Percentiles rank a stretch among this genome's conserved stretches.
These are phyloP conservation scores for Gadus chalcogrammus DNA, from an alignment of 2,113 vertebrate genomes.

Conservation along the genomic window DNA sequence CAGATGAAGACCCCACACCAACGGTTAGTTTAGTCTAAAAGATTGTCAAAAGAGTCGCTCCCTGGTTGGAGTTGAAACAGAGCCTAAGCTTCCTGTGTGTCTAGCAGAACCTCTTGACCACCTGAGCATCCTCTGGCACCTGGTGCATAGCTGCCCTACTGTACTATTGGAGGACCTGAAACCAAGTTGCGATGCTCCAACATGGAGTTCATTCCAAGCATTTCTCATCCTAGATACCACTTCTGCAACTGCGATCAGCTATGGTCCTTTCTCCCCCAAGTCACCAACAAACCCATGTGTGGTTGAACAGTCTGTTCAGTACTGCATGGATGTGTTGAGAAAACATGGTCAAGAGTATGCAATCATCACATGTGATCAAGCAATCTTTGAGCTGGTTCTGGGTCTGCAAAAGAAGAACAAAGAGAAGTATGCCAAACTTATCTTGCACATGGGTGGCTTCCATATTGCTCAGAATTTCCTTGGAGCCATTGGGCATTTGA, in stretches of 20 bases:
- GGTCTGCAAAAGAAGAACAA: background rate
- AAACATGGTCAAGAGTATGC: background rate
- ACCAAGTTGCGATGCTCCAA: no score
- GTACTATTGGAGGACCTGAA: no score
- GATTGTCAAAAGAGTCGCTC: slow-evolving; percentile 20
- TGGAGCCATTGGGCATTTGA: background rate
- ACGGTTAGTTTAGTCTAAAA: slow-evolving; percentile 9
- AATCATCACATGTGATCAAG: background rate
- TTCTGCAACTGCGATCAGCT: no score
- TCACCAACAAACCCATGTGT: no score
- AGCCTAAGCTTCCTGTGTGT: slow-evolving; percentile 4
- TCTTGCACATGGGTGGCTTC: background rate
- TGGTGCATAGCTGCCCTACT: no score
- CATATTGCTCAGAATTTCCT: slow-evolving; percentile 15
- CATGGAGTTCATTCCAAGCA: no score
- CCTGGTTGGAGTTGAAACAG: background rate
- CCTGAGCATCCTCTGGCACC: no score
- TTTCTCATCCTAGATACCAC: no score
- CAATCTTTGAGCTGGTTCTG: slow-evolving; percentile 7
- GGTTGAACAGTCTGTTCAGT: no score
- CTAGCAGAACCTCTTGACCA: slow-evolving; percentile 8
- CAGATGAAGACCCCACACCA: slow-evolving; percentile 11
- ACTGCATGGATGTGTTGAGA: no score
- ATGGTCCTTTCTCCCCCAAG: no score
- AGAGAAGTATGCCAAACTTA: background rate